phyloP scores from a whole-genome alignment of 2,113 vertebrate genomes.

The Tetrax tetrax region DNA sequence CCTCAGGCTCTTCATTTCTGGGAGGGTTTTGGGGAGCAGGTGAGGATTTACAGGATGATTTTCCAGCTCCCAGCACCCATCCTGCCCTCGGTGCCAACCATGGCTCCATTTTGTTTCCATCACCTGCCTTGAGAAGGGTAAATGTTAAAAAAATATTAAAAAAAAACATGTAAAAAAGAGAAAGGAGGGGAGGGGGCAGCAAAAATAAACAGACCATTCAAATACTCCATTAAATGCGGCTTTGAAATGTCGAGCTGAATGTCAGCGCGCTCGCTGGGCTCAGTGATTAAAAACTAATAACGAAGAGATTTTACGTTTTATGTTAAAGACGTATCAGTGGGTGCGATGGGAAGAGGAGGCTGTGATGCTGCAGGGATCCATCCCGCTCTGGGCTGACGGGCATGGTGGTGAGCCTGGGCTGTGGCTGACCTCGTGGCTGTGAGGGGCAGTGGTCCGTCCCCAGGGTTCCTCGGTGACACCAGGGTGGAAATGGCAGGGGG shows the following conservation, averaged over 20 bases:
- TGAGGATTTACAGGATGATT: not conserved
- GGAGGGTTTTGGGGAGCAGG: not conserved
- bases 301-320: not conserved
- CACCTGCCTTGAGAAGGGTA: not conserved
- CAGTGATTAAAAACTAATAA: not conserved
- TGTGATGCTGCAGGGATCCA: not conserved
- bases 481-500: accelerated
- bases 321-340: not conserved
- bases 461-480: not conserved
- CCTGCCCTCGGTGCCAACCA: accelerated
- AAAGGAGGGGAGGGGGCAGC: too few relatives aligned
- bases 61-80: not conserved
- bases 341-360: not conserved
- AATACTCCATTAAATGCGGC: not conserved
- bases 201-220: not conserved
- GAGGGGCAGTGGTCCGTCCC: not conserved
- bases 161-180: too few relatives aligned
- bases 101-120: not conserved
- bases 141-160: not conserved
- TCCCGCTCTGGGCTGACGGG: accelerated
- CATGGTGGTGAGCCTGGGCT: not conserved
- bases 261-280: not conserved
- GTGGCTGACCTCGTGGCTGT: accelerated
- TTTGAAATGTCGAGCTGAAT: not conserved
- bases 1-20: not conserved